A percentile compares a stretch with the other conserved stretches of the same genome.
Conservation (phyloP, 2,888 invertebrate species). For the Candidula unifasciata region DNA sequence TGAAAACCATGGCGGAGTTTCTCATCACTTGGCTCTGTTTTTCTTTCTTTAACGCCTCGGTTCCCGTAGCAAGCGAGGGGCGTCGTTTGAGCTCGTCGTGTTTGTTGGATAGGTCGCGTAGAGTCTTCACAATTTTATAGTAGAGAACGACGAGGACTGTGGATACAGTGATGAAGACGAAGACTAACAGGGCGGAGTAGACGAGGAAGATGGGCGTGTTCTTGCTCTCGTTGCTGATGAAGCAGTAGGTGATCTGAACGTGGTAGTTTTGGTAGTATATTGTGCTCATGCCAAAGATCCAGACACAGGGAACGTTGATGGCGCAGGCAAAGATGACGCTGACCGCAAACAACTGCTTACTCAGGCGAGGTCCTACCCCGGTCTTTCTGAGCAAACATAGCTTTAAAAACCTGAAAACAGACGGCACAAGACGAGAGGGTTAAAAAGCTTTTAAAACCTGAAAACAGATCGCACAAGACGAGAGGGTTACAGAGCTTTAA, state of each 20-base stretch:
- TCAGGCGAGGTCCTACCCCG: conserved; percentile 20
- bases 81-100: conserved; percentile 51
- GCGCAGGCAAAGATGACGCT: conserved; percentile 20
- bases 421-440: too few relatives aligned
- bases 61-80: conserved; percentile 38
- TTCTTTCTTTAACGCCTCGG: conserved; percentile 22
- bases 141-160: conserved; percentile 49
- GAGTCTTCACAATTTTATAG: conserved; percentile 34
- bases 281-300: conserved; percentile 46
- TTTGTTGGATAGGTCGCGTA: conserved; percentile 35
- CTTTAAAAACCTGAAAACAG: conserved; percentile 39
- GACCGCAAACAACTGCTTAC: conserved; percentile 42
- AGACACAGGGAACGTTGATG: conserved; percentile 40
- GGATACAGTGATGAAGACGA: conserved; percentile 42
- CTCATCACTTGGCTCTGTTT: conserved; percentile 47
- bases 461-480: too few relatives aligned
- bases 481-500: too few relatives aligned
- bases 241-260: conserved; percentile 47
- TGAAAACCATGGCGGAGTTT: conserved; percentile 56
- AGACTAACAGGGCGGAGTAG: conserved; percentile 34
- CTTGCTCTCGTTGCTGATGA: conserved; percentile 44
- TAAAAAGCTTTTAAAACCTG: too few relatives aligned
- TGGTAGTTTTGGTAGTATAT: conserved; percentile 25
- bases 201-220: conserved; percentile 5
- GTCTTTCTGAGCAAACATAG: conserved; percentile 44